These are phyloP conservation scores for Lepidochitona cinerea DNA, from an alignment of 2,888 invertebrate species.

Conservation along the genomic window DNA sequence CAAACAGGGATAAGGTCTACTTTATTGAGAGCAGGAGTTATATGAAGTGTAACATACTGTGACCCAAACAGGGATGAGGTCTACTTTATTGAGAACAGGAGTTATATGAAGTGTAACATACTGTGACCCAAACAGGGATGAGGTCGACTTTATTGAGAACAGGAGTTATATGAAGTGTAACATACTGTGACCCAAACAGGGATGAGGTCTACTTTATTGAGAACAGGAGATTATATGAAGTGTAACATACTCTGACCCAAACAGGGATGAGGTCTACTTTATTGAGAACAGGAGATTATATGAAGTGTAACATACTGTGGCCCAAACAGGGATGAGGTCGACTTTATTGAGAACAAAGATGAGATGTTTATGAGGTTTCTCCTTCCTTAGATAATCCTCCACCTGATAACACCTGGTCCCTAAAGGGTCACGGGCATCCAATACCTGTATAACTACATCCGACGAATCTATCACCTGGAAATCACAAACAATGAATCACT, in stretches of 20 bases:
- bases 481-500: no score
- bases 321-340: constrained; percentile 94
- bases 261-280: constrained; percentile 92
- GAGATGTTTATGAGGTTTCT: constrained; percentile 97
- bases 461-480: constrained; percentile 88
- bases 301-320: constrained; percentile 76
- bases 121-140: constrained; percentile 97
- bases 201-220: constrained; percentile 92
- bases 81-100: no score
- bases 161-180: constrained; percentile 14
- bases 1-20: no score
- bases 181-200: constrained; percentile 94
- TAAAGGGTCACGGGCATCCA: constrained; percentile 97
- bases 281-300: constrained; percentile 80
- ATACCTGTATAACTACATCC: constrained; percentile 94
- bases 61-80: no score
- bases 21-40: no score
- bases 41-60: no score
- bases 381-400: constrained; percentile 91
- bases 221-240: constrained; percentile 26
- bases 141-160: constrained; percentile 87
- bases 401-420: constrained; percentile 96
- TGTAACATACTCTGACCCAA: constrained; percentile 85
- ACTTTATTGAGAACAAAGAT: constrained; percentile 96
- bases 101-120: constrained; percentile 63